phyloP scores from a whole-genome alignment of 2,797 vertebrate genomes.

The Spinus olivaceus region DNA sequence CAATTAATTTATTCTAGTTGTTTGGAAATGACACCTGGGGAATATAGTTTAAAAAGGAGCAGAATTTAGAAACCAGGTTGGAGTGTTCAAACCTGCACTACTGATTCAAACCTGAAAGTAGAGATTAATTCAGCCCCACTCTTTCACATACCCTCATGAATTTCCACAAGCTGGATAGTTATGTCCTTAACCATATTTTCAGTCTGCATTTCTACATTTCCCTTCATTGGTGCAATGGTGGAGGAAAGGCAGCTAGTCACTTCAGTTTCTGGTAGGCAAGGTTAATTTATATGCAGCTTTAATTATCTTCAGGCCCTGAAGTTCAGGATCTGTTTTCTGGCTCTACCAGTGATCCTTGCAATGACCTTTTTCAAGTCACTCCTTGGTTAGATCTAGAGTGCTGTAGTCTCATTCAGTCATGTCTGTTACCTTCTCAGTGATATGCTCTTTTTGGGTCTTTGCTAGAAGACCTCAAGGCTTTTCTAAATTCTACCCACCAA shows the following conservation, averaged over 20 bases:
- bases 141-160: not conserved
- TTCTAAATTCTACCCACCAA: not conserved
- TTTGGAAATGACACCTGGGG: not conserved
- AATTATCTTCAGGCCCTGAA: not conserved
- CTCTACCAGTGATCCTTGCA: not conserved
- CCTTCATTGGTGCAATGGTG: not conserved
- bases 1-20: not conserved
- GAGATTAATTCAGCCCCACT: not conserved
- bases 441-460: not conserved
- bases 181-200: fast-evolving
- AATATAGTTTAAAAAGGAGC: not conserved
- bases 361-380: not conserved
- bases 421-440: not conserved
- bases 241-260: not conserved
- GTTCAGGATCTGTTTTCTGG: not conserved
- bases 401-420: not conserved
- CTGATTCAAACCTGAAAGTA: not conserved
- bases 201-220: not conserved
- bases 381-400: not conserved
- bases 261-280: not conserved
- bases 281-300: not conserved
- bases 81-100: not conserved
- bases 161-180: not conserved
- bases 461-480: not conserved
- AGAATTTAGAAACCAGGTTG: not conserved